Base-by-base conservation (phyloP, 2,797 vertebrate genomes). In the Chromobotia macracanthus region DNA sequence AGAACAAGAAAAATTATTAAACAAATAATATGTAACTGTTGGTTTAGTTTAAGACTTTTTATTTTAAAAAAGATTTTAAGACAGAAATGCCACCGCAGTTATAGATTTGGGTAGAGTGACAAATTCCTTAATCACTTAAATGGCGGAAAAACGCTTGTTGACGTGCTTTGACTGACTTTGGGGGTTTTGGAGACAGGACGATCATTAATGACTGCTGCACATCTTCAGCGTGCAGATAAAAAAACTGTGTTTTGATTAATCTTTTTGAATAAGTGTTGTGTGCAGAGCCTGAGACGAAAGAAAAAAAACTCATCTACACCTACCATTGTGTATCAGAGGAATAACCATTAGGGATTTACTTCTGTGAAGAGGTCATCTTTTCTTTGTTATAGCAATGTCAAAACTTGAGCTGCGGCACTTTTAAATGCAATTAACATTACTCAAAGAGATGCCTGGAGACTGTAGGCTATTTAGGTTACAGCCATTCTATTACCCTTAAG, bases 301-400 rank as follows among this genome's bases (percentile, higher is more conserved):
- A 71, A 71, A 51, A 75, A 67, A 55, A 11, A 15, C 15, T n/a
- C n/a, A n/a, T n/a, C 21, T n/a, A 55, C 28, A 67, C n/a, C 21
- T 23, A 23, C 3, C 15, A 69, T 41, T 55, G 18, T 65, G 21
- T 65, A 38, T 55, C 35, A 41, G 23, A 71, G 5, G 19, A 53
- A 41, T 55, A 41, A 65, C 21, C 15, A n/a, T n/a, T n/a, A n/a
- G n/a, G n/a, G n/a, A n/a, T 50, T 74, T 44, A 63, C 13, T 28
- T 69, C 41, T 63, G 56, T 9, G 48, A 66, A 56, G 31, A 48
- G 25, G 41, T 69, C 41, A 38, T 12, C 13, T n/a, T 68, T 48
- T 69, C 65, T 35, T 69, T 74, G 38, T 67, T 68, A 72, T 69
- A 73, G 18, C 15, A 12, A 79, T 67, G 55, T 69, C 23, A 74